Conservation (phyloP, 2,797 vertebrate genomes). For the Rhinatrema bivittatum region DNA sequence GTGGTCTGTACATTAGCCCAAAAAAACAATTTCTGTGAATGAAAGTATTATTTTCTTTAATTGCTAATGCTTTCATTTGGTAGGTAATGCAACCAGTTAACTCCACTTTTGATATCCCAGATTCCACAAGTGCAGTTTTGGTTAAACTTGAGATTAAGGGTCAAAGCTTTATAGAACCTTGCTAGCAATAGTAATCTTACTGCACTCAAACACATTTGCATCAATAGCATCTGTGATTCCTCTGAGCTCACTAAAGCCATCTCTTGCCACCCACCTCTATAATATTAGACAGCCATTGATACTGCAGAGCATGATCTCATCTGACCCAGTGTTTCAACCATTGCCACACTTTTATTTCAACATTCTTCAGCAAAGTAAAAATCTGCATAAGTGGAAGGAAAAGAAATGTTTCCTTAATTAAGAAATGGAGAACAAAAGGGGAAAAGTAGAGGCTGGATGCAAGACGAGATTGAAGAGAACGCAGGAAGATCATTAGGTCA, state of each 20-base stretch:
- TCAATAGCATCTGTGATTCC: neutral
- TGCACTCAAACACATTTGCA: neutral
- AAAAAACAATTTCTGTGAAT: too few relatives aligned
- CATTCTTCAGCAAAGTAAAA: too few relatives aligned
- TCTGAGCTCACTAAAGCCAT: conserved; percentile 10
- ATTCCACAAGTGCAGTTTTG: neutral
- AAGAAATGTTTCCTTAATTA: conserved; percentile 7
- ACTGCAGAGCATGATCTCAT: too few relatives aligned
- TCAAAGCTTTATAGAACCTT: neutral
- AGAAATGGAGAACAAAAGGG: conserved; percentile 22
- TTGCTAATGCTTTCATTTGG: neutral
- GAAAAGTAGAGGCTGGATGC: conserved; percentile 33
- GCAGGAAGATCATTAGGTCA: conserved; percentile 41
- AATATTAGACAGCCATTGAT: too few relatives aligned
- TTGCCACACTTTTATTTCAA: too few relatives aligned
- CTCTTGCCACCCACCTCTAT: too few relatives aligned
- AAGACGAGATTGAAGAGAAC: conserved; percentile 26
- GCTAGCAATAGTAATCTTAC: neutral
- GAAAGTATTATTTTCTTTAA: too few relatives aligned
- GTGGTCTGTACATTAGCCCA: too few relatives aligned
- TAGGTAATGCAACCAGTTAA: neutral
- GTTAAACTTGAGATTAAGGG: neutral
- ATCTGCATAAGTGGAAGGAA: conserved; percentile 29
- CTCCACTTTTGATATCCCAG: neutral
- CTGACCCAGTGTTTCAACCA: too few relatives aligned